Percentiles rank a stretch among this genome's conserved stretches.
Conservation (phyloP, 2,113 vertebrate species). For the Ctenodactylus gundi region DNA sequence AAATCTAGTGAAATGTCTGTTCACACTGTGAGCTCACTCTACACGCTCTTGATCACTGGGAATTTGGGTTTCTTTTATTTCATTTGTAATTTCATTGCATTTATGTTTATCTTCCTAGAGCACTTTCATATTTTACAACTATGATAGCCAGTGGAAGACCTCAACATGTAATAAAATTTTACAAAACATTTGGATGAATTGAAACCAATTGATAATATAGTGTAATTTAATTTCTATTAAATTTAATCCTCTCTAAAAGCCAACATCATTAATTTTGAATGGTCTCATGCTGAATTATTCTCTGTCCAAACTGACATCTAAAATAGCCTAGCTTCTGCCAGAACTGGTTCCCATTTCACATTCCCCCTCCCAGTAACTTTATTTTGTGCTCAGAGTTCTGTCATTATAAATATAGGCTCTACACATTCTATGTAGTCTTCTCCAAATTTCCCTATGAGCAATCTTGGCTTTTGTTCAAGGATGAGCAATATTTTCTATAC, state of each 20-base stretch:
- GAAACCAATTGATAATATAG: background rate
- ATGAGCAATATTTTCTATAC: background rate
- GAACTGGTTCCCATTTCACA: background rate
- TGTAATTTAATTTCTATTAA: background rate
- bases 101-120: background rate
- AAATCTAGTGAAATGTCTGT: background rate
- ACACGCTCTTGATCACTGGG: background rate
- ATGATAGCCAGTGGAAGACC: background rate
- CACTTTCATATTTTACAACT: background rate
- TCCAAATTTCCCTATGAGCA: background rate
- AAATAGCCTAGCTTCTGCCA: background rate
- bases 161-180: background rate
- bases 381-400: background rate
- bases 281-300: background rate
- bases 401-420: background rate
- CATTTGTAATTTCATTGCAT: background rate
- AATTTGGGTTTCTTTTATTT: background rate
- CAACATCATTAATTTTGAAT: background rate
- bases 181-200: background rate
- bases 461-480: background rate
- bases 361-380: background rate
- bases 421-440: background rate
- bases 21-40: background rate
- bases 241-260: background rate
- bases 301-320: background rate